Evolutionary conservation across 1,140 invertebrate genomes (phyloP).

Genomic region (Streblospio benedicti): DNA sequence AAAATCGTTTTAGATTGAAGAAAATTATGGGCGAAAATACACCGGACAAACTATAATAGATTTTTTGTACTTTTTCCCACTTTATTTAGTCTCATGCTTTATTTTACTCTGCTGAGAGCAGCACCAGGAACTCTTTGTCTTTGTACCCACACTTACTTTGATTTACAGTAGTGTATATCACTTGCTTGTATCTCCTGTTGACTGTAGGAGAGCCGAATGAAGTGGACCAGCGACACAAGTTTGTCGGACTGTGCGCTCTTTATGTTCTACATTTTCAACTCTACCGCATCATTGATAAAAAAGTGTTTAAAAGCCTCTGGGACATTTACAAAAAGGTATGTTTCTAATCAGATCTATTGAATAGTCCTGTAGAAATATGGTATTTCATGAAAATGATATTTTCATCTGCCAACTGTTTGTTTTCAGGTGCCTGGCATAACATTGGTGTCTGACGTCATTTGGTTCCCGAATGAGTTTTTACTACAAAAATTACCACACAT

Average conservation of each 20-base stretch:
- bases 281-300: conserved; percentile 70
- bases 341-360: background rate
- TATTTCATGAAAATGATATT: background rate
- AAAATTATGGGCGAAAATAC: too few relatives aligned
- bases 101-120: too few relatives aligned
- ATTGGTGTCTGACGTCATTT: conserved; percentile 65
- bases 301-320: conserved; percentile 61
- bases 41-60: too few relatives aligned
- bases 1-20: too few relatives aligned
- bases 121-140: too few relatives aligned
- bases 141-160: too few relatives aligned
- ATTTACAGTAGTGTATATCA: too few relatives aligned
- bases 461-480: conserved; percentile 70
- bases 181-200: too few relatives aligned
- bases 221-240: conserved; percentile 52
- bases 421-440: conserved; percentile 59
- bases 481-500: conserved; percentile 55
- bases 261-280: conserved; percentile 64
- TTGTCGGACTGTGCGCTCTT: conserved; percentile 63
- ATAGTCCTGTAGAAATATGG: background rate
- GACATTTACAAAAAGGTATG: conserved; percentile 68
- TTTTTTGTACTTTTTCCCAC: too few relatives aligned
- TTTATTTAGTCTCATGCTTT: too few relatives aligned
- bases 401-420: background rate
- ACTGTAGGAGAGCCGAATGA: conserved; percentile 44